A percentile compares a stretch with the other conserved stretches of the same genome.
These are phyloP conservation scores for Ciconia maguari DNA, from an alignment of 2,113 vertebrate species.

Conservation along the genomic window DNA sequence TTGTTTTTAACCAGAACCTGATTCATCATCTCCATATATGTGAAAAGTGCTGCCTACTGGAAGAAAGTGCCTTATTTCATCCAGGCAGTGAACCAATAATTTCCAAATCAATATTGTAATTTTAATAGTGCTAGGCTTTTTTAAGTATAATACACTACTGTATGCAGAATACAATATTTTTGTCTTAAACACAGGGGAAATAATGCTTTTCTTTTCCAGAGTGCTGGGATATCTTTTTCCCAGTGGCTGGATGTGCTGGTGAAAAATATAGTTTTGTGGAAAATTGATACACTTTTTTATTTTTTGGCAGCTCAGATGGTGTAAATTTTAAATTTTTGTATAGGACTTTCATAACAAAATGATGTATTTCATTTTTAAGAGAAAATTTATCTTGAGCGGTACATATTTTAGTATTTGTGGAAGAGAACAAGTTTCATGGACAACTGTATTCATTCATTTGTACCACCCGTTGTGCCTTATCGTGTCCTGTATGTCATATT, in stretches of 20 bases:
- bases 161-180: constrained; percentile 77
- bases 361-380: constrained; percentile 80
- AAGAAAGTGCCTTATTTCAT: constrained; percentile 88
- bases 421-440: constrained; percentile 53
- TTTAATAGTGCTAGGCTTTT: constrained; percentile 67
- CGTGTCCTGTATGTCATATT: constrained; percentile 48
- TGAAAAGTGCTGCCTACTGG: constrained; percentile 67
- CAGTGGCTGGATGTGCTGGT: constrained; percentile 83
- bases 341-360: constrained; percentile 87
- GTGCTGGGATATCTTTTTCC: constrained; percentile 76
- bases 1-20: constrained; percentile 58
- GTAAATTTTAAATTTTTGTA: constrained; percentile 92
- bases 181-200: constrained; percentile 84
- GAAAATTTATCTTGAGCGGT: constrained; percentile 77
- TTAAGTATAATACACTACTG: constrained; percentile 80
- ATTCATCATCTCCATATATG: constrained; percentile 62
- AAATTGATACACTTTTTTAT: constrained; percentile 82
- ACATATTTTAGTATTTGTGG: constrained; percentile 80
- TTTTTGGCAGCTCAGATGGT: constrained; percentile 96
- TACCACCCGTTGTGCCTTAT: constrained; percentile 76
- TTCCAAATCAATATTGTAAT: constrained; percentile 75
- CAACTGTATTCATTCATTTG: constrained; percentile 64
- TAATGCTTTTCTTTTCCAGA: constrained; percentile 73
- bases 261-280: constrained; percentile 87
- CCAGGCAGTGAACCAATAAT: constrained; percentile 73